These are phyloP conservation scores for Epistrophella euchroma DNA, from an alignment of 2,888 invertebrate species.

Conservation along the genomic window DNA sequence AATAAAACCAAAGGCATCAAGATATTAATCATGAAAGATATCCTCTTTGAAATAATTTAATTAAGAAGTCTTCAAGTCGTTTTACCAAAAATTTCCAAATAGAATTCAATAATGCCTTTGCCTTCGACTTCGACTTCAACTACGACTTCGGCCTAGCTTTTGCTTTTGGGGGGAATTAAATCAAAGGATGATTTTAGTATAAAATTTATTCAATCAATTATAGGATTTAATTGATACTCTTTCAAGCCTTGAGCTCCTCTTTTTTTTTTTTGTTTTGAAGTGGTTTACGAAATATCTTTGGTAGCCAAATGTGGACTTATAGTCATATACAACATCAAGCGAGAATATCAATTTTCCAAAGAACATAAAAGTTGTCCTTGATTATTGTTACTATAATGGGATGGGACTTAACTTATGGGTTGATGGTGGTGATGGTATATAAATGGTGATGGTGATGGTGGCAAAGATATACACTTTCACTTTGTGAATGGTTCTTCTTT, in stretches of 20 bases:
- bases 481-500: slow-evolving; percentile 14
- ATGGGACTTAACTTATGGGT: neutral
- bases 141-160: neutral
- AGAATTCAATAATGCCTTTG: slow-evolving; percentile 28
- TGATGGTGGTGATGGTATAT: neutral
- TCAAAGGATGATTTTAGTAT: slow-evolving; percentile 50
- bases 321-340: neutral
- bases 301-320: slow-evolving; percentile 17
- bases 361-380: neutral
- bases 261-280: slow-evolving; percentile 10
- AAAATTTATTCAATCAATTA: slow-evolving; percentile 72
- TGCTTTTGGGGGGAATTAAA: slow-evolving; percentile 54
- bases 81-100: slow-evolving; percentile 23
- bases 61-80: slow-evolving; percentile 70
- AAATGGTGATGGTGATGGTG: neutral
- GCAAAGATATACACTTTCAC: neutral
- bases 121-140: neutral
- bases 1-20: slow-evolving; percentile 73
- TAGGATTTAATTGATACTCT: slow-evolving; percentile 60
- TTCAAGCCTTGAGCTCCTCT: slow-evolving; percentile 11
- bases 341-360: slow-evolving; percentile 23
- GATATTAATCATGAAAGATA: slow-evolving; percentile 74
- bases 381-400: neutral
- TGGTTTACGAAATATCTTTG: slow-evolving; percentile 27
- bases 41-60: slow-evolving; percentile 74